phyloP scores from a whole-genome alignment of 2,113 vertebrate species.

The Elgaria multicarinata region DNA sequence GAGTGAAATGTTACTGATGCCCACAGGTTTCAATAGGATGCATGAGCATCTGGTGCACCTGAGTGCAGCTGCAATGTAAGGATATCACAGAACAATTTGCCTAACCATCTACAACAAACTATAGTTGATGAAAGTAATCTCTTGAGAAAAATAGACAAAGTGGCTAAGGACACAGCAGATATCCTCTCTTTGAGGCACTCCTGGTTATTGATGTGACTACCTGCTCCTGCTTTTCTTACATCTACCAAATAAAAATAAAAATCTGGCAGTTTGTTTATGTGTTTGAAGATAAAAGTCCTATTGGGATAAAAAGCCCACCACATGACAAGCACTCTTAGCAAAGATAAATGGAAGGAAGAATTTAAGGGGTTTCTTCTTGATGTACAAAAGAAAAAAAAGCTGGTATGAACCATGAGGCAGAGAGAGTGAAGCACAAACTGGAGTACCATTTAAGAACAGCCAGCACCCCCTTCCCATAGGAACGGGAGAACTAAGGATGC shows the following conservation, averaged over 20 bases:
- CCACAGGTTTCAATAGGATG: neutral
- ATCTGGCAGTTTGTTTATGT: conserved; percentile 43
- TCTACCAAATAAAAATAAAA: conserved; percentile 54
- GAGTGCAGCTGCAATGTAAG: neutral
- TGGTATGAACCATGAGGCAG: neutral
- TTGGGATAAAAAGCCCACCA: conserved; percentile 53
- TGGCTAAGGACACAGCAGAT: neutral
- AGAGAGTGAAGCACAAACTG: neutral
- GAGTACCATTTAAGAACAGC: neutral
- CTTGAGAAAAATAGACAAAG: neutral
- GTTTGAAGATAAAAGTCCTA: conserved; percentile 63
- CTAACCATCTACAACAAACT: neutral
- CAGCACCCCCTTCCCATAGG: too few species aligned
- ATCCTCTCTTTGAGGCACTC: neutral
- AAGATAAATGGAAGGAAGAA: conserved; percentile 42
- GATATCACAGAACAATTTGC: neutral
- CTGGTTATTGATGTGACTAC: conserved; percentile 14
- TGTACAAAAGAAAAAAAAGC: neutral
- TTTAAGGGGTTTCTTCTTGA: conserved; percentile 26
- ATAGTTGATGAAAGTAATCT: neutral
- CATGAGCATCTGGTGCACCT: neutral
- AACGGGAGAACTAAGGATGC: neutral
- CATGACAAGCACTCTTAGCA: conserved; percentile 40
- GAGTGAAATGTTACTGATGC: neutral
- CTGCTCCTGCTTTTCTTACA: conserved; percentile 16